Conservation (phyloP, 35 echinoderm and acorn worm genomes). For the Apostichopus californicus region DNA sequence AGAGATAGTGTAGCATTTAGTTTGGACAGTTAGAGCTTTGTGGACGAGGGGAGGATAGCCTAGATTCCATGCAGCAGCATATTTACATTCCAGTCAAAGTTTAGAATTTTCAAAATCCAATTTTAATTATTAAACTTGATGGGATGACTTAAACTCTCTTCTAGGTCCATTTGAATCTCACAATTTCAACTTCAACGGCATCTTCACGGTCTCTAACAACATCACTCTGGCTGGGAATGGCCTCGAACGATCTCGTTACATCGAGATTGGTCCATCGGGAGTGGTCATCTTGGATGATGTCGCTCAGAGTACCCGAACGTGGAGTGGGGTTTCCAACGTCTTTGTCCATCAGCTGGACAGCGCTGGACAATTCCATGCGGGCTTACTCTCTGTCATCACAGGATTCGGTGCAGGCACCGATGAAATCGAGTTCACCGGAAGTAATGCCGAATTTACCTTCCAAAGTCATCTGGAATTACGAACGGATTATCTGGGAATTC, state of each 20-base stretch:
- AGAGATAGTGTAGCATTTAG: too few relatives aligned
- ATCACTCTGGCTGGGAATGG: slow-evolving; percentile 17
- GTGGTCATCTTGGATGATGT: slow-evolving; percentile 49
- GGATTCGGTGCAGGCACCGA: slow-evolving; percentile 29
- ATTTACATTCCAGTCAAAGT: too few relatives aligned
- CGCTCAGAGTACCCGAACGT: slow-evolving; percentile 20
- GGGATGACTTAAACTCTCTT: neutral
- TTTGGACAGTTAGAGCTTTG: too few relatives aligned
- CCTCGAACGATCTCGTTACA: slow-evolving; percentile 41
- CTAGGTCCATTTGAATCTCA: slow-evolving; percentile 46
- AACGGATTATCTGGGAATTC: slow-evolving; percentile 52
- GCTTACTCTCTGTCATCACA: slow-evolving; percentile 46
- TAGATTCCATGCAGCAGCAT: too few relatives aligned
- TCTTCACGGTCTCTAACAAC: slow-evolving; percentile 36
- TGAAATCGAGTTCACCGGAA: slow-evolving; percentile 34
- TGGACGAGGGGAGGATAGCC: too few relatives aligned
- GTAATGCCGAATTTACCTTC: slow-evolving; percentile 59
- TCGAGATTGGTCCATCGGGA: slow-evolving; percentile 55
- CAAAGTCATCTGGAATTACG: slow-evolving; percentile 55
- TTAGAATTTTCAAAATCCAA: too few relatives aligned
- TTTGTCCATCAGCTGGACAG: slow-evolving; percentile 51
- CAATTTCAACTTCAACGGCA: slow-evolving; percentile 29
- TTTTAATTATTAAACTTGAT: too few relatives aligned
- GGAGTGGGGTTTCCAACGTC: slow-evolving; percentile 55
- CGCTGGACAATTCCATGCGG: slow-evolving; percentile 54